These are phyloP conservation scores for Papilio polyxenes DNA, from an alignment of 1,140 invertebrate genomes.

Conservation along the genomic window DNA sequence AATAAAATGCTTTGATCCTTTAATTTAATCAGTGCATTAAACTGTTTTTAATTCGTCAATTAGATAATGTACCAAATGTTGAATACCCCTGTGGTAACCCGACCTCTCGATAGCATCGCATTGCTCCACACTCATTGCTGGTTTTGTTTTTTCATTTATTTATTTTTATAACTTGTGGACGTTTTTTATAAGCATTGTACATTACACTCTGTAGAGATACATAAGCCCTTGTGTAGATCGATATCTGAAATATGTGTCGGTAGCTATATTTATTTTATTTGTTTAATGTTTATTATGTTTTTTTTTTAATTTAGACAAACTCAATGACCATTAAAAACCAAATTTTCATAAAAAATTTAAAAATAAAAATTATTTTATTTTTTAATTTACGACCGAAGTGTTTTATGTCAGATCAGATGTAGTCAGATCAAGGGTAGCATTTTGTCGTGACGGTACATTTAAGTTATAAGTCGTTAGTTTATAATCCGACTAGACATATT, in stretches of 20 bases:
- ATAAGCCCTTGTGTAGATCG: conserved; percentile 16
- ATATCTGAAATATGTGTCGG: background rate
- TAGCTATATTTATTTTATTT: conserved; percentile 8
- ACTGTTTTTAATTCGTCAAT: background rate
- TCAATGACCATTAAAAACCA: too few relatives aligned
- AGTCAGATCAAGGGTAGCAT: too few relatives aligned
- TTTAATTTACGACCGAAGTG: too few relatives aligned
- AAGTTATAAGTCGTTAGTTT: too few relatives aligned
- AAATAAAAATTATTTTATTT: too few relatives aligned
- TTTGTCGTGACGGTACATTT: too few relatives aligned
- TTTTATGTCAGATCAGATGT: too few relatives aligned
- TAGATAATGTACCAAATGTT: conserved; percentile 36
- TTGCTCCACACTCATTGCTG: conserved; percentile 41
- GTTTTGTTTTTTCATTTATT: conserved; percentile 43
- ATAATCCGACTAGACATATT: too few relatives aligned
- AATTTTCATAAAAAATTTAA: too few relatives aligned
- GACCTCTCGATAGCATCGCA: conserved; percentile 45
- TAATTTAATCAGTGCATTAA: too few relatives aligned
- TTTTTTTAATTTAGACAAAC: background rate
- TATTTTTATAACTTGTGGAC: conserved; percentile 41
- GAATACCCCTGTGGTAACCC: conserved; percentile 41
- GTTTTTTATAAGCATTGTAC: conserved; percentile 42
- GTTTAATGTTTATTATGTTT: background rate
- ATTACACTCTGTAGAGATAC: conserved; percentile 24
- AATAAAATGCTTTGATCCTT: too few relatives aligned